These are phyloP conservation scores for Acanthosoma haemorrhoidale DNA, from an alignment of 2,888 invertebrate genomes.

Conservation along the genomic window DNA sequence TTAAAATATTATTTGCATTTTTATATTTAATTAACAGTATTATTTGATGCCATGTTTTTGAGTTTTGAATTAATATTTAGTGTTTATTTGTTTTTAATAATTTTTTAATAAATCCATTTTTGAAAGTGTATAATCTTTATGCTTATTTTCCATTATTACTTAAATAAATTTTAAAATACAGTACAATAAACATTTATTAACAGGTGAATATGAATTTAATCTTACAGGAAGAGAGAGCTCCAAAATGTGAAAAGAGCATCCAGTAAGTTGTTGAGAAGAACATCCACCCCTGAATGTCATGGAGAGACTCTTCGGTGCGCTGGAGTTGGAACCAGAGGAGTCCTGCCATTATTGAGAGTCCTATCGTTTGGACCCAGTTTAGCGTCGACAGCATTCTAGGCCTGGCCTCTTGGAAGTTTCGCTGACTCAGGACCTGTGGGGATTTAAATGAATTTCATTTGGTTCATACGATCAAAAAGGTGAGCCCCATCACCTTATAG, in stretches of 20 bases:
- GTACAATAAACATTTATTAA: neutral
- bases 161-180: neutral
- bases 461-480: no score
- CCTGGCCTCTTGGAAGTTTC: slow-evolving; percentile 70
- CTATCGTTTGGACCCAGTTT: slow-evolving; percentile 70
- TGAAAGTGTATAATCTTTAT: no score
- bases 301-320: slow-evolving; percentile 66
- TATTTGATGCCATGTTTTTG: no score
- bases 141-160: no score
- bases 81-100: no score
- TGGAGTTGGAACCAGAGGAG: slow-evolving; percentile 73
- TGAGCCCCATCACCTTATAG: no score
- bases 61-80: no score
- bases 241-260: slow-evolving; percentile 75
- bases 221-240: slow-evolving; percentile 73
- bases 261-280: slow-evolving; percentile 77
- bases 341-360: slow-evolving; percentile 65
- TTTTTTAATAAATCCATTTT: no score
- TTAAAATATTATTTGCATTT: no score
- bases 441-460: slow-evolving; percentile 15
- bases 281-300: slow-evolving; percentile 78
- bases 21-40: no score
- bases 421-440: slow-evolving; percentile 58
- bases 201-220: slow-evolving; percentile 43
- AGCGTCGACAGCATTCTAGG: slow-evolving; percentile 70